Evolutionary conservation across 2,888 invertebrate species (phyloP), one percentile per base, ranked within the genome.

Genomic region (Rhagonycha lutea): DNA sequence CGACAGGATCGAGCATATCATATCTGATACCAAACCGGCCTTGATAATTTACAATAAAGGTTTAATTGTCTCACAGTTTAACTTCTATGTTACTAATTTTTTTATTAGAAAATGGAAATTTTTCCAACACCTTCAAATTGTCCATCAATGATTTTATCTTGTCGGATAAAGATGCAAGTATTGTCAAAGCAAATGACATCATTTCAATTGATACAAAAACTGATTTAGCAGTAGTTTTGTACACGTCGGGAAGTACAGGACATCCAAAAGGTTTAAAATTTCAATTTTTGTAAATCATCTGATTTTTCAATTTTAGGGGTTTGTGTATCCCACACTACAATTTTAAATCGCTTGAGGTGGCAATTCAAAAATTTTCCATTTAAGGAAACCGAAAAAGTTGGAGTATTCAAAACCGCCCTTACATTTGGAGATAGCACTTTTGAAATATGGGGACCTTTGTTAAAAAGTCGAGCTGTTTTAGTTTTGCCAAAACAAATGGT

Each of bases 171-270:
- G 61, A 90, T 93, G 0, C 89, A 90, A 0, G 89, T 94, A 4
- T 89, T 91, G 0, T 90, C 90, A 0, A 87, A 95, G 5, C 90
- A 91, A 0, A 84, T 92, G 91, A 0, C 86, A 85, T 0, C 87
- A 91, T 14, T 91, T 93, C 0, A 95, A 95, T 81, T 96, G 91
- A 0, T 92, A 95, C 82, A 94, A 93, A 82, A 86, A 91, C 90
- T 63, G 90, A 92, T 96, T 14, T n/a, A n/a, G n/a, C n/a, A n/a
- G n/a, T n/a, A n/a, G n/a, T n/a, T n/a, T 87, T 95, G 14, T 96
- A 95, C 83, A 96, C 96, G 62, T 97, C 96, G 24, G 97, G 97
- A n/a, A 96, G 96, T 84, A 96, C 96, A 0, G 97, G 96, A 0
- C 89, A 94, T 18, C 96, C 96, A 5, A 97, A 96, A 91, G 96